A percentile compares a stretch with the other conserved stretches of the same genome.
phyloP scores from a whole-genome alignment of 35 echinoderm and acorn worm genomes.

The Stichopus chloronotus region DNA sequence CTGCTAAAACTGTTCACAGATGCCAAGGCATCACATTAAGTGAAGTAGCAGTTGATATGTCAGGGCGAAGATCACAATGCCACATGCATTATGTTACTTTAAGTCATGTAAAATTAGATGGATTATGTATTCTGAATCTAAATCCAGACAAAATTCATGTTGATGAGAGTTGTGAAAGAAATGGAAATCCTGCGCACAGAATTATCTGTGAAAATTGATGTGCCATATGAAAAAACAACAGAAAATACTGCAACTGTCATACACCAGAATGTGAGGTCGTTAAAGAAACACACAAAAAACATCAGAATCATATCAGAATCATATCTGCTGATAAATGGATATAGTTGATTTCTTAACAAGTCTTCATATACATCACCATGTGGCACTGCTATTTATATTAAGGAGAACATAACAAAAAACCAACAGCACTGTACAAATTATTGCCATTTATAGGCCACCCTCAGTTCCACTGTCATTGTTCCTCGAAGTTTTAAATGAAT shows the following conservation, averaged over 20 bases:
- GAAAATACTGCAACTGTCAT: background rate
- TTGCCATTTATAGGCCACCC: slow-evolving; percentile 21
- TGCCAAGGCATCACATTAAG: slow-evolving; percentile 46
- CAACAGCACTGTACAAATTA: background rate
- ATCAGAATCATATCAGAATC: background rate
- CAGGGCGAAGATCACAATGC: background rate
- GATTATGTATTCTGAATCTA: slow-evolving; percentile 16
- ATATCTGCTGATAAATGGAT: background rate
- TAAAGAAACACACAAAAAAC: background rate
- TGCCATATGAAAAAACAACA: background rate
- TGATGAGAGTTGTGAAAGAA: slow-evolving; percentile 22
- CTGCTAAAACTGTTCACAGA: slow-evolving; percentile 55
- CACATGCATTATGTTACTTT: slow-evolving; percentile 46
- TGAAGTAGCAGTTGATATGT: slow-evolving; percentile 44
- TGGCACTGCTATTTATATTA: background rate
- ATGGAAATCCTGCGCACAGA: slow-evolving; percentile 37
- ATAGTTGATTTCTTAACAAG: background rate
- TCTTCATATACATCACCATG: background rate
- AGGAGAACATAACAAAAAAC: background rate
- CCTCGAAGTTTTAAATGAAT: background rate
- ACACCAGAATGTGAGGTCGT: background rate
- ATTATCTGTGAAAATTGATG: background rate
- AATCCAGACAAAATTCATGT: slow-evolving; percentile 14
- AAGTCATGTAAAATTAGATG: slow-evolving; percentile 27
- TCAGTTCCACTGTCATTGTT: background rate